A percentile compares a stretch with the other conserved stretches of the same genome.
Evolutionary conservation across 2,113 vertebrate species (phyloP).

Genomic region (Pluvialis apricaria): DNA sequence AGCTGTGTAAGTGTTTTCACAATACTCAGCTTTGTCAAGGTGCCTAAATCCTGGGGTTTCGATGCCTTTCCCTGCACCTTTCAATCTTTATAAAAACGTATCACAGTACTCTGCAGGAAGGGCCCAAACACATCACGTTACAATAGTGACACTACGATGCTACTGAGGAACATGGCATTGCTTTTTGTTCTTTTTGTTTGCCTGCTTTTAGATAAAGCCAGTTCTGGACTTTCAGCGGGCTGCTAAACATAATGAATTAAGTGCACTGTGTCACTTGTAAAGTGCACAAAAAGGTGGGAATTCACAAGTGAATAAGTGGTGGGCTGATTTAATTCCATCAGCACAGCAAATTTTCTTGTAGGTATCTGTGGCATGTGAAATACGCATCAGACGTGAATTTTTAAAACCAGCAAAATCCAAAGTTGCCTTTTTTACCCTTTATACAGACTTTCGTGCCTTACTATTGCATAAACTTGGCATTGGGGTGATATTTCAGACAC

Average conservation of each 20-base stretch:
- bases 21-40: background rate
- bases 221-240: background rate
- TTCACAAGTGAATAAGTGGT: background rate
- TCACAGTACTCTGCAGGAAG: background rate
- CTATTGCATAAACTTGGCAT: conserved; percentile 26
- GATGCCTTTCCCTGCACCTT: background rate
- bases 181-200: background rate
- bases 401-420: background rate
- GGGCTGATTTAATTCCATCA: background rate
- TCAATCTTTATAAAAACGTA: background rate
- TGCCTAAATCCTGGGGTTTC: background rate
- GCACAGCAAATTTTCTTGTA: background rate
- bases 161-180: background rate
- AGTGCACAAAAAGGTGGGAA: background rate
- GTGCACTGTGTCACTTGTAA: background rate
- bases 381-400: background rate
- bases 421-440: background rate
- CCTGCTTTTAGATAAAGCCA: background rate
- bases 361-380: background rate
- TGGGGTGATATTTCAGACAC: conserved; percentile 9
- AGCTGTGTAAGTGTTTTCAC: background rate
- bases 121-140: background rate
- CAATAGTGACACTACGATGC: fast-evolving
- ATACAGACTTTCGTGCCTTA: background rate
- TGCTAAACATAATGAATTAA: background rate